Evolutionary conservation across 1,140 invertebrate genomes (phyloP).

Genomic region (Zaprionus inermis): DNA sequence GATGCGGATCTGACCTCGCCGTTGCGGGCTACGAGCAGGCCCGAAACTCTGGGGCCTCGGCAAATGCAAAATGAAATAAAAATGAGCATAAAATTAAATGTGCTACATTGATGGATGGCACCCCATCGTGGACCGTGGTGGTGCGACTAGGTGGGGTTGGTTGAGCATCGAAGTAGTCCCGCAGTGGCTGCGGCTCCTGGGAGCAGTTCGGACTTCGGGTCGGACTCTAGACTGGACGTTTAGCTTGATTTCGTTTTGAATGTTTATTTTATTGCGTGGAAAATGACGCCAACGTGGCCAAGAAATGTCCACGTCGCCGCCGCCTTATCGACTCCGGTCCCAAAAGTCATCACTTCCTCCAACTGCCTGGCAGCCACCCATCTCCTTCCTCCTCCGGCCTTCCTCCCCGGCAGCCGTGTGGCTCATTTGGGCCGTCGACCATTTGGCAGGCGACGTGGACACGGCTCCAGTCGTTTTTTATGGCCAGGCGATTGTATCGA

Average conservation of each 20-base stretch:
- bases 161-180: neutral
- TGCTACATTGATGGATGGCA: constrained; percentile 75
- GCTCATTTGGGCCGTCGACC: constrained; percentile 37
- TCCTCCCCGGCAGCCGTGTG: neutral
- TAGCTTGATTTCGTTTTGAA: constrained; percentile 83
- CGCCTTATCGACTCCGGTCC: constrained; percentile 43
- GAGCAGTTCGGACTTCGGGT: neutral
- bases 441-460: constrained; percentile 54
- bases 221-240: constrained; percentile 55
- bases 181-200: constrained; percentile 15
- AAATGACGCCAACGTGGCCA: constrained; percentile 84
- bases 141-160: no score
- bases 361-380: no score
- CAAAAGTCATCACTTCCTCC: constrained; percentile 12
- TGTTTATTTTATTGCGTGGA: constrained; percentile 84
- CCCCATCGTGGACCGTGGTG: no score
- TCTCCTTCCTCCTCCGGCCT: no score
- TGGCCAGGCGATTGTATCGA: constrained; percentile 71
- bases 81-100: constrained; percentile 83
- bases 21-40: no score
- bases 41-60: neutral
- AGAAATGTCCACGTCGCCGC: constrained; percentile 61
- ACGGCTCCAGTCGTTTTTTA: constrained; percentile 76
- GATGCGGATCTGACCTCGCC: neutral
- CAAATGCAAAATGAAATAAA: constrained; percentile 67